These are phyloP conservation scores for Crotalus helleri DNA, from an alignment of 2,113 vertebrate species.

Conservation along the genomic window DNA sequence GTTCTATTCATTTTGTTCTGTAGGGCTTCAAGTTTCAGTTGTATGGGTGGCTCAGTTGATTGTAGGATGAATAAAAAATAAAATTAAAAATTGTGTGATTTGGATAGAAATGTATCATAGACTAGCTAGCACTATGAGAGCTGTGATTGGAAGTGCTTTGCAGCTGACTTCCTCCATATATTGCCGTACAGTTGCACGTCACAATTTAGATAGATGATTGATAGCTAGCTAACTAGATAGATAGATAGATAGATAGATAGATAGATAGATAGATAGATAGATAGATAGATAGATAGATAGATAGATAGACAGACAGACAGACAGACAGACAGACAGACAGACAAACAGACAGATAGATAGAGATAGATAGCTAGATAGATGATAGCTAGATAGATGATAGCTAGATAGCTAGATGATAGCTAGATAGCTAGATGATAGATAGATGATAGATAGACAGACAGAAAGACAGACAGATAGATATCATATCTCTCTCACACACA, in stretches of 20 bases:
- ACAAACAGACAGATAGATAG: no score
- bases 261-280: not conserved
- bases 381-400: not conserved
- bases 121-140: not conserved
- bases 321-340: no score
- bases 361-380: not conserved
- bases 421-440: no score
- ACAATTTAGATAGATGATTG: not conserved
- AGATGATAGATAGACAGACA: no score
- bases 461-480: no score
- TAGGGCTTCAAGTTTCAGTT: not conserved
- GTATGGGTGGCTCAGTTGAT: not conserved
- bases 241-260: not conserved
- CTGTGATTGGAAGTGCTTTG: not conserved
- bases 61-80: not conserved
- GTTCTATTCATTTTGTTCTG: not conserved
- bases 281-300: no score
- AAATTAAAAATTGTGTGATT: not conserved
- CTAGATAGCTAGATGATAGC: not conserved
- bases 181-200: not conserved
- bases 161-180: not conserved
- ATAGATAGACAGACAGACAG: no score
- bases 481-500: no score
- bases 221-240: no score
- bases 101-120: not conserved